Evolutionary conservation across 2,888 invertebrate genomes (phyloP), one percentile per base, ranked within the genome.

Genomic region (Eilema depressum): DNA sequence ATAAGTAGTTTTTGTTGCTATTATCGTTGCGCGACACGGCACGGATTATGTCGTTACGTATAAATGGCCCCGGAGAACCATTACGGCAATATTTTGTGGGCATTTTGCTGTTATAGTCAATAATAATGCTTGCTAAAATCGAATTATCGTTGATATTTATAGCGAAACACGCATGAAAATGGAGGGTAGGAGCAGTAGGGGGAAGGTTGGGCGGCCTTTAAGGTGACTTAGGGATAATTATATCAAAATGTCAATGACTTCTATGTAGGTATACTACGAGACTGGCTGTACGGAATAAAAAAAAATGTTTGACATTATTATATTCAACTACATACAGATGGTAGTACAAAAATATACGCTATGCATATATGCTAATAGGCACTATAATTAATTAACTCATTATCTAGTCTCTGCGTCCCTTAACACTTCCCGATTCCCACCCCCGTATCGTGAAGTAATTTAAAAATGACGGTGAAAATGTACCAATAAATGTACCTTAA

Each of bases 11-110:
- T 83, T 74, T 82, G 74, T 76, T 63, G 74, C 72, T 74, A 82
- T 78, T 78, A 83, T 78, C 75, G 75, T 75, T 69, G 37, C 60
- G 75, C 75, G 74, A 80, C 84, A 82, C 82, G 84, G 68, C 75
- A 80, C 73, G 73, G 84, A 83, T 83, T 82, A 80, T 71, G 74
- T 76, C 75, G 80, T 82, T 78, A 77, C 72, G 70, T 70, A 81
- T 73, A 81, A 83, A 82, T 81, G 78, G 73, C 74, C 75, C 60
- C 66, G 67, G 73, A 70, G 71, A 69, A 63, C 78, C 75, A 82
- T 83, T 82, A 83, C 23, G 71, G 23, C 64, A 63, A 77, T 78
- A 80, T 82, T 80, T 76, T 74, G 82, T 68, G 71, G 74, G 28
- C 75, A 75, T 83, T 75, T 71, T 33, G 69, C 69, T 79, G 74